These are phyloP conservation scores for Semnornis frantzii DNA, from an alignment of 2,113 vertebrate species.

Conservation along the genomic window DNA sequence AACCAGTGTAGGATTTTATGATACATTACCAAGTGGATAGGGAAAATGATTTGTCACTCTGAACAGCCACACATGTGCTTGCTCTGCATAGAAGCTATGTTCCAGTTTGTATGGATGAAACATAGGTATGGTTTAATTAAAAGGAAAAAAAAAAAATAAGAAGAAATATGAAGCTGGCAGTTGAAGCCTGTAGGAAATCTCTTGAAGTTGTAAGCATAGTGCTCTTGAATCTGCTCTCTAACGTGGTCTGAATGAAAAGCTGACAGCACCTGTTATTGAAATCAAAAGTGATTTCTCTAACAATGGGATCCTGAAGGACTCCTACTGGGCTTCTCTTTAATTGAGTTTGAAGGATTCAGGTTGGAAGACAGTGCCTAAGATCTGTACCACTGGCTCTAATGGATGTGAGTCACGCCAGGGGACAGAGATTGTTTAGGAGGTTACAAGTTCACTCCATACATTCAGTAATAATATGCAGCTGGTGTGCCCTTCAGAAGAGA, in stretches of 20 bases:
- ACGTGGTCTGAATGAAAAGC: slow-evolving; percentile 24
- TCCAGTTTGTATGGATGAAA: background rate
- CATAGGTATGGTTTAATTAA: background rate
- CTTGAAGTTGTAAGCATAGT: background rate
- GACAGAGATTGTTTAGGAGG: slow-evolving; percentile 32
- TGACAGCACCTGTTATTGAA: slow-evolving; percentile 51
- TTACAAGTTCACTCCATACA: slow-evolving; percentile 42
- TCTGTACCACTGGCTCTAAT: slow-evolving; percentile 28
- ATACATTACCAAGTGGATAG: background rate
- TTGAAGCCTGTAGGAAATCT: background rate
- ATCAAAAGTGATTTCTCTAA: slow-evolving; percentile 50
- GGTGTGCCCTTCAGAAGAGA: background rate
- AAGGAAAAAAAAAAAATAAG: background rate
- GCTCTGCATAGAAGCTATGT: background rate
- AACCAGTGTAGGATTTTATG: too few species aligned
- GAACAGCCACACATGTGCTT: background rate
- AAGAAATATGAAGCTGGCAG: background rate
- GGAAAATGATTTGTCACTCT: background rate
- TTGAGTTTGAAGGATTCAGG: slow-evolving; percentile 40
- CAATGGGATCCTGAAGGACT: slow-evolving; percentile 31
- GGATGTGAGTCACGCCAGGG: slow-evolving; percentile 16
- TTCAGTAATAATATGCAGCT: slow-evolving; percentile 23
- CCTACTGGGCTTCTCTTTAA: slow-evolving; percentile 31
- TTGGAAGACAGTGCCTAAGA: slow-evolving; percentile 36
- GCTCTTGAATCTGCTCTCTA: background rate